Conservation (phyloP, 2,888 invertebrate genomes). For the Acanthosepion pharaonis region DNA sequence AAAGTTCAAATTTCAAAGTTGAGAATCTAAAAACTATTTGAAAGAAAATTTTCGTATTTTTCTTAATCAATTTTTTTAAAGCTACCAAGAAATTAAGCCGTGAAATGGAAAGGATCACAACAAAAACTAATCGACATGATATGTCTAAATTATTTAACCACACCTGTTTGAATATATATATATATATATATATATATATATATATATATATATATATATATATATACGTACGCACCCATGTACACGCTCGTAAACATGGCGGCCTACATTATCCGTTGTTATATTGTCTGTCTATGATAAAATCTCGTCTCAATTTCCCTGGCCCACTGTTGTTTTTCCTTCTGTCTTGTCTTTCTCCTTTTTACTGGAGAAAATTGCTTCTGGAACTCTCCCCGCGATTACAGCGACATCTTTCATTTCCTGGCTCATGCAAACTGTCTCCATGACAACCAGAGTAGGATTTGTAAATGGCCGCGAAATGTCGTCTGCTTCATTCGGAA, state of each 20-base stretch:
- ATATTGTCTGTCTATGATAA: neutral
- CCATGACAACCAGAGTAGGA: neutral
- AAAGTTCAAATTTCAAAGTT: too few species aligned
- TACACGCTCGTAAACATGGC: neutral
- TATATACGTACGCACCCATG: neutral
- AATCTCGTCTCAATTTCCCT: neutral
- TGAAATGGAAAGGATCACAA: too few species aligned
- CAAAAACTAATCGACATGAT: too few species aligned
- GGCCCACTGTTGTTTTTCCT: neutral
- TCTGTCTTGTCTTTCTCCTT: neutral
- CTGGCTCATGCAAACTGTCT: neutral
- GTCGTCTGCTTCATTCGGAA: neutral
- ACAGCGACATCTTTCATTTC: neutral
- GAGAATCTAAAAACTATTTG: too few species aligned
- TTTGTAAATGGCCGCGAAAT: neutral
- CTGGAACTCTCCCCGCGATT: neutral
- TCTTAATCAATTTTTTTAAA: too few species aligned
- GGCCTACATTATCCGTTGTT: neutral
- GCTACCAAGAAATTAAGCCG: too few species aligned
- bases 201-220: too few species aligned
- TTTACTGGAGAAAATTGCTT: neutral
- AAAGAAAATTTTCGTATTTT: too few species aligned
- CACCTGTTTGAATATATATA: neutral
- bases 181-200: neutral
- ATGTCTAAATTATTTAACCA: too few species aligned